Percentiles rank a stretch among this genome's conserved stretches.
These are phyloP conservation scores for Avahi laniger DNA, from an alignment of 2,797 vertebrate genomes.

Conservation along the genomic window DNA sequence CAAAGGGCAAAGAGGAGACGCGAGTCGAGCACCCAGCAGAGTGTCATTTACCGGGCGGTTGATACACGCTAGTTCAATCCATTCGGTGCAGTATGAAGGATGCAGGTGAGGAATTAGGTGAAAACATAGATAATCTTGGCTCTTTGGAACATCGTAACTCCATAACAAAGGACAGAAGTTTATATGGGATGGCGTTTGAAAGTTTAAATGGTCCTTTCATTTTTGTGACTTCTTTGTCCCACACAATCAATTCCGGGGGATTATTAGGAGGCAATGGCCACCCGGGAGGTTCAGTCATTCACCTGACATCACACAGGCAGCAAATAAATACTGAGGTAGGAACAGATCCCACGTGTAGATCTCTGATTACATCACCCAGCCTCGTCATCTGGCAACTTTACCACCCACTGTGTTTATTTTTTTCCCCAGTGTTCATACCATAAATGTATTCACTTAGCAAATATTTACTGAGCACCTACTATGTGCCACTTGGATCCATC, in stretches of 20 bases:
- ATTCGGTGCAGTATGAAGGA: background rate
- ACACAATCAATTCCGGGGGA: background rate
- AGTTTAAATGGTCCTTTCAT: background rate
- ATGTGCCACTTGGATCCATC: background rate
- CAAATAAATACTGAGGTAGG: background rate
- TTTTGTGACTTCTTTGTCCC: background rate
- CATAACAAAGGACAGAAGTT: background rate
- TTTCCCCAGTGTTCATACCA: background rate
- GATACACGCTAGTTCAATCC: background rate
- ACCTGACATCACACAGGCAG: background rate
- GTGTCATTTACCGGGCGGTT: background rate
- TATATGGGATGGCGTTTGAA: background rate
- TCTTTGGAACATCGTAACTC: background rate
- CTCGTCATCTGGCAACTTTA: background rate
- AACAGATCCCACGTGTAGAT: accelerated
- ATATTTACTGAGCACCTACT: background rate
- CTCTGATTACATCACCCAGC: background rate
- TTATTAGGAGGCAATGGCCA: background rate
- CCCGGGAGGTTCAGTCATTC: background rate
- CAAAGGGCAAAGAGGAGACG: background rate
- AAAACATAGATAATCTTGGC: background rate
- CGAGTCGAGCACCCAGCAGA: background rate
- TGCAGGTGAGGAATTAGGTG: background rate
- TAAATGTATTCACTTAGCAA: background rate
- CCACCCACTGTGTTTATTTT: background rate